phyloP scores from a whole-genome alignment of 2,888 invertebrate genomes.

The Stictocephala bisonia region DNA sequence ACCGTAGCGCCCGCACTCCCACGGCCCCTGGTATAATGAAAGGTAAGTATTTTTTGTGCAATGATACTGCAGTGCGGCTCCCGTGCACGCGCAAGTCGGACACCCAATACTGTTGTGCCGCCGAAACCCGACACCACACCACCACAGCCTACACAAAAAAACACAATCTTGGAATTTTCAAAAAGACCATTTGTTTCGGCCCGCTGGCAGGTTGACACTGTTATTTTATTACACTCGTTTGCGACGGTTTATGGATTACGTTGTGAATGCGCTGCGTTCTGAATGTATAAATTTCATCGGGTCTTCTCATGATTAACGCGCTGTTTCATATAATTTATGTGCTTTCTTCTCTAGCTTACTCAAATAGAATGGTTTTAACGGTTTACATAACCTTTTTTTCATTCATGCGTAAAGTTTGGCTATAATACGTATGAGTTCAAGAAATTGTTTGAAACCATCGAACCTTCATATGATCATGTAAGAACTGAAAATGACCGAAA shows the following conservation, averaged over 20 bases:
- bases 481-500: too few relatives aligned
- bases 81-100: neutral
- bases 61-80: constrained; percentile 23
- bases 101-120: constrained; percentile 24
- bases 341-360: too few relatives aligned
- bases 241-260: constrained; percentile 27
- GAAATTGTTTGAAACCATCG: too few relatives aligned
- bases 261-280: neutral
- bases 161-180: constrained; percentile 31
- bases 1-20: neutral
- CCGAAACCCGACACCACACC: neutral
- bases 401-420: too few relatives aligned
- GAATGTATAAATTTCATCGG: constrained; percentile 1
- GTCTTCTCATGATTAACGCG: neutral
- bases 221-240: constrained; percentile 34
- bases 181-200: constrained; percentile 31
- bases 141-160: constrained; percentile 1
- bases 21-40: constrained; percentile 27
- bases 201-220: constrained; percentile 10
- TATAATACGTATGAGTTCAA: too few relatives aligned
- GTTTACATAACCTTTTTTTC: too few relatives aligned
- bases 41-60: constrained; percentile 37
- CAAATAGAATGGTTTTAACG: too few relatives aligned
- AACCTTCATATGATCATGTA: too few relatives aligned
- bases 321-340: too few relatives aligned